Evolutionary conservation across 2,797 vertebrate genomes (phyloP).

Genomic region (Peromyscus attwateri): DNA sequence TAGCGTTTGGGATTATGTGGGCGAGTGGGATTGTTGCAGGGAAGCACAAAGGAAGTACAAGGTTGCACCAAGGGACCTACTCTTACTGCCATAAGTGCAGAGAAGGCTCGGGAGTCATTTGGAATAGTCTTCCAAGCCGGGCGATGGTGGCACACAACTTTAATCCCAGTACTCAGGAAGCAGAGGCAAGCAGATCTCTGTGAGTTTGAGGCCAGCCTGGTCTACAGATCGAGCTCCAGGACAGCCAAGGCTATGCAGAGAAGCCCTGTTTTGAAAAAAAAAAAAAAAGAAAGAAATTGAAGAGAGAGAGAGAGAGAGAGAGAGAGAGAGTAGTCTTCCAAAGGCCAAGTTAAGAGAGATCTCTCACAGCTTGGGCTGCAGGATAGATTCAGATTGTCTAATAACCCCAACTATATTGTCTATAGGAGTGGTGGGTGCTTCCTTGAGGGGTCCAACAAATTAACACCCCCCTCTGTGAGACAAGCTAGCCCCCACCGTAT

Average conservation of each 20-base stretch:
- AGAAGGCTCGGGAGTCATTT: not conserved
- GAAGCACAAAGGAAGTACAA: not conserved
- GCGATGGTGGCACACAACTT: not conserved
- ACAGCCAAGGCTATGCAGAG: not conserved
- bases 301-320: not conserved
- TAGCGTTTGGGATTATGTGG: not conserved
- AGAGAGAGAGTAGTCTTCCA: not conserved
- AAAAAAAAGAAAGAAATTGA: not conserved
- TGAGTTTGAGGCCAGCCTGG: not conserved
- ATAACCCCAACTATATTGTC: not conserved
- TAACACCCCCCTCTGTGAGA: not conserved
- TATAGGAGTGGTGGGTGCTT: not conserved
- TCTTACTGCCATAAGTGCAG: not conserved
- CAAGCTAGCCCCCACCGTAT: too few species aligned
- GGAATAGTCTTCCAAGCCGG: not conserved
- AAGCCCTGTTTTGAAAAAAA: not conserved
- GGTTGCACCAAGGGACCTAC: too few species aligned
- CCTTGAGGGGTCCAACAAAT: not conserved
- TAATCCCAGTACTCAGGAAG: not conserved
- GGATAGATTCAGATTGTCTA: not conserved
- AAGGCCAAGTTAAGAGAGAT: not conserved
- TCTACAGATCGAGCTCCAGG: not conserved
- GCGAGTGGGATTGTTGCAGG: not conserved
- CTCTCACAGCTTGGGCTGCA: not conserved
- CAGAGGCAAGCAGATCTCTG: not conserved